A percentile compares a stretch with the other conserved stretches of the same genome.
phyloP scores from a whole-genome alignment of 2,888 invertebrate genomes.

The Drosophila atroscutellata region DNA sequence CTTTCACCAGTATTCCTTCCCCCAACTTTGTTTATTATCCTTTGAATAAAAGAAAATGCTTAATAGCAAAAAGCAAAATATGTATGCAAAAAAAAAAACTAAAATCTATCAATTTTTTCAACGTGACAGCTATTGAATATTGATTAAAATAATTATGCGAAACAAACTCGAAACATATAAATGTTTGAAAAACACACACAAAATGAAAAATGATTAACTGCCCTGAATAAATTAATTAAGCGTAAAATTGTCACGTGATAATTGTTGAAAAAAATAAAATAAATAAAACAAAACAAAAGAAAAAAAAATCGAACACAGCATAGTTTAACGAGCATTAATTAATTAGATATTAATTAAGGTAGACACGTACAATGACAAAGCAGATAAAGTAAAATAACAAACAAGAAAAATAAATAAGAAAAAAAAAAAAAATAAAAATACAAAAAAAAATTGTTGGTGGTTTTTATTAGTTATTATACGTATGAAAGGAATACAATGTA shows the following conservation, averaged over 20 bases:
- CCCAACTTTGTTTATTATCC: neutral
- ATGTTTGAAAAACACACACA: slow-evolving; percentile 67
- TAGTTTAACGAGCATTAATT: slow-evolving; percentile 60
- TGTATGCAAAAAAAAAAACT: slow-evolving; percentile 66
- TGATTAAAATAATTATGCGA: slow-evolving; percentile 59
- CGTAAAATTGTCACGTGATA: slow-evolving; percentile 79
- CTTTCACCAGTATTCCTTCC: neutral
- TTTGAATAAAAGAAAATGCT: slow-evolving; percentile 6
- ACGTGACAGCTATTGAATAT: slow-evolving; percentile 69
- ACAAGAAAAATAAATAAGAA: neutral
- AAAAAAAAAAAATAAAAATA: slow-evolving; percentile 6
- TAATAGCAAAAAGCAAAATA: slow-evolving; percentile 20
- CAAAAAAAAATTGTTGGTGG: slow-evolving; percentile 64
- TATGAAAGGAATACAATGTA: slow-evolving; percentile 42
- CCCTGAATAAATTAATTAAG: slow-evolving; percentile 75
- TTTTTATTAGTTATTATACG: slow-evolving; percentile 64
- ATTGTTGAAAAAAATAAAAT: slow-evolving; percentile 66
- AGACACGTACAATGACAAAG: too few species aligned
- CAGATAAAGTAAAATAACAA: slow-evolving; percentile 11
- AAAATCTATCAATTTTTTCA: slow-evolving; percentile 47
- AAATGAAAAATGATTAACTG: slow-evolving; percentile 55
- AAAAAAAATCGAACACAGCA: slow-evolving; percentile 12
- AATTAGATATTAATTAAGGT: slow-evolving; percentile 75
- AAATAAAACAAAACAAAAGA: slow-evolving; percentile 32
- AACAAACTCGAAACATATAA: slow-evolving; percentile 66